Base-by-base conservation (phyloP, 1,140 invertebrate species). In the Eumaeus atala region DNA sequence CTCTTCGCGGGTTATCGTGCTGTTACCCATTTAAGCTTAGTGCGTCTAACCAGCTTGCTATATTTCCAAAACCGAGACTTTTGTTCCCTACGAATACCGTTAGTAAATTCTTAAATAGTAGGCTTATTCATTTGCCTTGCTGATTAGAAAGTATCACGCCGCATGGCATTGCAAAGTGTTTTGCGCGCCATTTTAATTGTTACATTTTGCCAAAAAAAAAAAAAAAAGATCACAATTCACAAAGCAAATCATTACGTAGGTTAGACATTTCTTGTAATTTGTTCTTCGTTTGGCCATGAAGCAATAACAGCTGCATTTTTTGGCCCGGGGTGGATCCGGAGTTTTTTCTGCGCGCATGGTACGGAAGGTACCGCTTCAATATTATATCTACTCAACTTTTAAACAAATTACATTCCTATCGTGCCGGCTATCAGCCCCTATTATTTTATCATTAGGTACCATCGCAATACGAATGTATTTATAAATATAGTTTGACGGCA, bases 381-480 rank as follows among this genome's bases (percentile, higher is more conserved):
- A 58, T 62, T 64, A 70, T 63, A 64, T 50, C 57, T 60, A 74
- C 73, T 75, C 70, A 75, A 84, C 72, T 84, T 81, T n/a, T 82
- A 82, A 67, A 78, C 73, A 83, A 83, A 86, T 86, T 83, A 83
- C 80, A 73, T 84, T 86, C 65, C 80, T 84, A 83, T 86, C 83
- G 79, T 86, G 80, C 72, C 64, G 64, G 66, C 72, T 70, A 82
- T 80, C 76, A 74, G 64, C 67, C 70, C 74, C 79, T 68, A 86
- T 86, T 86, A 86, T 84, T 81, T 84, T 78, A 81, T 77, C 83
- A 86, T 86, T 86, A n/a, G n/a, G n/a, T n/a, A 74, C 70, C 68
- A 62, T 79, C 69, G 78, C 40, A 16, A 17, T 44, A 44, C 21
- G 21, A 28, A 16, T n/a, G 38, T 40, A 40, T 40, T 40, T 44